phyloP scores from a whole-genome alignment of 2,797 vertebrate species.

The Smutsia temminckii region DNA sequence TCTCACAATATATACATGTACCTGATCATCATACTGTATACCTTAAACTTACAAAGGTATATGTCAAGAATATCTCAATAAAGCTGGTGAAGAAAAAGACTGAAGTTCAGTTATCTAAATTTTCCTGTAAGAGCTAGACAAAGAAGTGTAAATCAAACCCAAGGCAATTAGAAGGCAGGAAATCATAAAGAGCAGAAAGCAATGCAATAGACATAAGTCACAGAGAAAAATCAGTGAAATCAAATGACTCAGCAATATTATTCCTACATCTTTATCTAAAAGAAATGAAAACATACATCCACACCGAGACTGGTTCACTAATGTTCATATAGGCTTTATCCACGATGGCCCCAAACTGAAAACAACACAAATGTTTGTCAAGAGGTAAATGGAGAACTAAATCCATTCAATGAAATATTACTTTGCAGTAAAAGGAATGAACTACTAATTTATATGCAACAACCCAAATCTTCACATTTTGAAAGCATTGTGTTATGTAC shows the following conservation, averaged over 20 bases:
- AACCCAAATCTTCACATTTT: not conserved
- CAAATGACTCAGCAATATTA: not conserved
- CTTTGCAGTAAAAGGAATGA: not conserved
- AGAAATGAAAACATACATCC: not conserved
- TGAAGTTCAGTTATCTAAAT: not conserved
- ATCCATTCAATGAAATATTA: not conserved
- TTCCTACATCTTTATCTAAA: not conserved
- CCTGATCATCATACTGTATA: not conserved
- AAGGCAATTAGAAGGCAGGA: not conserved
- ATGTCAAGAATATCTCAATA: not conserved
- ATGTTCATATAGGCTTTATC: not conserved
- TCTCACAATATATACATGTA: not conserved
- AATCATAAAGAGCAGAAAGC: constrained; percentile 1
- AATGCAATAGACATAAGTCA: not conserved
- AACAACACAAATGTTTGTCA: not conserved
- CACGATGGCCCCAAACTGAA: not conserved
- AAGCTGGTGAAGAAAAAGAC: not conserved
- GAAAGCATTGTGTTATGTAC: not conserved
- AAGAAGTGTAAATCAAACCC: not conserved
- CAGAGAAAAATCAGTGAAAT: not conserved
- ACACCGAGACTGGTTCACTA: not conserved
- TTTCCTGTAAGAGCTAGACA: not conserved
- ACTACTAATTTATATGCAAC: not conserved
- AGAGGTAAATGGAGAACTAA: not conserved
- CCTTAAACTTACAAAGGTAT: not conserved